phyloP scores from a whole-genome alignment of 2,797 vertebrate species.

The Coilia nasus region DNA sequence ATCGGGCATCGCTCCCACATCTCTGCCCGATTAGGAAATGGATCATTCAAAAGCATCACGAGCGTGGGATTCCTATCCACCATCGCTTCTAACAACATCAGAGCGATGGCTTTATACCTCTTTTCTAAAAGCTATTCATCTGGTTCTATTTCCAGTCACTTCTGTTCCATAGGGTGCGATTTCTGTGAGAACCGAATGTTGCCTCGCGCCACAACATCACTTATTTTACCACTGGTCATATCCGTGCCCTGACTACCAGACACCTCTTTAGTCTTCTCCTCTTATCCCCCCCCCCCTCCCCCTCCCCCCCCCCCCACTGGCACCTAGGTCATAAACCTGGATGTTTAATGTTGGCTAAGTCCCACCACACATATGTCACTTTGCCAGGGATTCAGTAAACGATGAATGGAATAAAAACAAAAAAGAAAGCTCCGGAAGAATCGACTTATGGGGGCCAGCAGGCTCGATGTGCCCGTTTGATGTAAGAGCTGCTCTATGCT shows the following conservation, averaged over 20 bases:
- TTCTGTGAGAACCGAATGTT: not conserved
- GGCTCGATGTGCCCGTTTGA: constrained; percentile 78
- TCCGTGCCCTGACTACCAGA: constrained; percentile 13
- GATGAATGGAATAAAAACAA: constrained; percentile 56
- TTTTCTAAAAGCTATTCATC: not conserved
- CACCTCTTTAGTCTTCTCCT: not conserved
- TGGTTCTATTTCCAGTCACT: not conserved
- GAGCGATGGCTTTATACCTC: not conserved
- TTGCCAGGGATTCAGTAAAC: constrained; percentile 16
- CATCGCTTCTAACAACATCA: not conserved
- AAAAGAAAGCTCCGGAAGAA: constrained; percentile 61
- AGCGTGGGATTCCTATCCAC: not conserved
- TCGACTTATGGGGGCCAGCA: constrained; percentile 66
- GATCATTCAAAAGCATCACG: not conserved
- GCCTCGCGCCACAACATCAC: not conserved
- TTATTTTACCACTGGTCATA: not conserved
- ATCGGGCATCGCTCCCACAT: constrained; percentile 63
- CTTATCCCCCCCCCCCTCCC: not conserved
- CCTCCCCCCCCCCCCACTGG: not conserved
- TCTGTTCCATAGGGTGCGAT: not conserved
- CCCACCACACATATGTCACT: not conserved
- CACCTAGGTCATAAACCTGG: constrained; percentile 34
- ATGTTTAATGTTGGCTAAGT: constrained; percentile 29
- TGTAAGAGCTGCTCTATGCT: constrained; percentile 94
- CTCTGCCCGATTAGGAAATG: constrained; percentile 29